Conservation (phyloP, 2,888 invertebrate species). For the Thalpophila matura region DNA sequence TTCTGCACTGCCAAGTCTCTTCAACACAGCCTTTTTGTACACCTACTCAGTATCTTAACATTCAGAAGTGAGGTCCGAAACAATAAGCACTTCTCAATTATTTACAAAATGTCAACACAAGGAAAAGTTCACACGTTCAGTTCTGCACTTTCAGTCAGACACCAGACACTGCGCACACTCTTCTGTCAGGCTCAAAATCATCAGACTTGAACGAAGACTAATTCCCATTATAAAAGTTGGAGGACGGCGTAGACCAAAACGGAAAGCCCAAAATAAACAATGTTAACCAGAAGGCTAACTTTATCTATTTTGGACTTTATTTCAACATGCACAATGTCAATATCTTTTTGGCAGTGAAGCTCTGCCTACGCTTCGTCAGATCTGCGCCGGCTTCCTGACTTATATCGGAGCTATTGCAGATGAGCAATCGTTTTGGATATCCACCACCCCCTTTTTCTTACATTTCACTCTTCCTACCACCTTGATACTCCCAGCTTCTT, state of each 20-base stretch:
- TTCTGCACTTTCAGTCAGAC: too few species aligned
- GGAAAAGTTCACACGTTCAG: too few species aligned
- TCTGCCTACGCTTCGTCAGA: not conserved
- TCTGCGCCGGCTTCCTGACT: not conserved
- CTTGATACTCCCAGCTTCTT: conserved; percentile 16
- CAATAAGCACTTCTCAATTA: not conserved
- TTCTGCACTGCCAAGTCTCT: not conserved
- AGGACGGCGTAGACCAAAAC: not conserved
- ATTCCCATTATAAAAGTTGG: not conserved
- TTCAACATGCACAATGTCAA: not conserved
- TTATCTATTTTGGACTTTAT: not conserved
- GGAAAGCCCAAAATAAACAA: not conserved
- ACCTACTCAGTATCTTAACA: not conserved
- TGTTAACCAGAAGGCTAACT: not conserved
- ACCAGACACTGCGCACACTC: not conserved
- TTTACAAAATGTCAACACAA: conserved; percentile 2
- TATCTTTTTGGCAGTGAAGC: not conserved
- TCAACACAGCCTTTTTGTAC: not conserved
- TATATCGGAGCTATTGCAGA: not conserved
- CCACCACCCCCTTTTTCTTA: not conserved
- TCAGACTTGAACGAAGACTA: not conserved
- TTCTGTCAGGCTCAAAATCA: not conserved
- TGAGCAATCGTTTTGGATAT: conserved; percentile 3
- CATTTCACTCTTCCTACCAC: conserved; percentile 7
- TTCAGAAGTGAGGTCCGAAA: not conserved